Evolutionary conservation across 1,140 invertebrate genomes (phyloP).

Genomic region (Protaetia brevitarsis): DNA sequence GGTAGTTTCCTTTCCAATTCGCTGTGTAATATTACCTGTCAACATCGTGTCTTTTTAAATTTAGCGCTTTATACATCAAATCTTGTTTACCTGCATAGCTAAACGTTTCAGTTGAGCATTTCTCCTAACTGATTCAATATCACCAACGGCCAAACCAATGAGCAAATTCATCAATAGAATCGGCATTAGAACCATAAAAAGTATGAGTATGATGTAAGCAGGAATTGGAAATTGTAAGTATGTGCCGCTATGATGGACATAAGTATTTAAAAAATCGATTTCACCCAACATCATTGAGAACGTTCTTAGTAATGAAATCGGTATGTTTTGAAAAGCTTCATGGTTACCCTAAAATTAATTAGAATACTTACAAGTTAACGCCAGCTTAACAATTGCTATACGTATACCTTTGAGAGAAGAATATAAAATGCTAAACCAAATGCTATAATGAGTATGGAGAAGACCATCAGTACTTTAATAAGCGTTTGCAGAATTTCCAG

Average conservation of each 20-base stretch:
- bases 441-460: conserved; percentile 85
- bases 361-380: neutral
- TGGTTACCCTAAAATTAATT: conserved; percentile 67
- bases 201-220: conserved; percentile 72
- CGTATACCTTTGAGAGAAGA: conserved; percentile 67
- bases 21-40: conserved; percentile 78
- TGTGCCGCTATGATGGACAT: conserved; percentile 63
- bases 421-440: conserved; percentile 86
- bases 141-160: conserved; percentile 90
- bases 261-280: conserved; percentile 82
- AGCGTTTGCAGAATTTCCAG: conserved; percentile 83
- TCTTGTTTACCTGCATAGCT: conserved; percentile 78
- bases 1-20: conserved; percentile 83
- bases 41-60: neutral
- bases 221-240: conserved; percentile 70
- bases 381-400: neutral
- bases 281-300: conserved; percentile 91
- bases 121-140: conserved; percentile 83
- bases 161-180: conserved; percentile 90
- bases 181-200: conserved; percentile 89
- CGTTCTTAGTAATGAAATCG: conserved; percentile 74
- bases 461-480: conserved; percentile 81
- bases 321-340: conserved; percentile 68
- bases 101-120: conserved; percentile 84
- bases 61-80: neutral